Evolutionary conservation across 2,888 invertebrate genomes (phyloP).

Genomic region (Megalurothrips usitatus): DNA sequence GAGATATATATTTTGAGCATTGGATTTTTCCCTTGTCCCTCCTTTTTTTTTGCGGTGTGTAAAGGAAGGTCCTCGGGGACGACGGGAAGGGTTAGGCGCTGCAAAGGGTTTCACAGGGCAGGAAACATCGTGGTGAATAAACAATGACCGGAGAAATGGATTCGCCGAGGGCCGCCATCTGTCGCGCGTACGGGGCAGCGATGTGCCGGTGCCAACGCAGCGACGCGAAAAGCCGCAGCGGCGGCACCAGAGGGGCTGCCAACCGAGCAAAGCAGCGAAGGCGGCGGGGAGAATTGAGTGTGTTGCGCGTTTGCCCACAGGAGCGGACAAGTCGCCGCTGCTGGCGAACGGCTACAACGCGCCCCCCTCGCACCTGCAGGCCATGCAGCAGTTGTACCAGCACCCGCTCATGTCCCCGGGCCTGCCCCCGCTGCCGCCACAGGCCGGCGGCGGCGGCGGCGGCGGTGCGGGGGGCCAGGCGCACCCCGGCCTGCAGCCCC

Average conservation of each 20-base stretch:
- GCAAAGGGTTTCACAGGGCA: neutral
- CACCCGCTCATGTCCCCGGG: neutral
- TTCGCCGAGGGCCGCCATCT: too few relatives aligned
- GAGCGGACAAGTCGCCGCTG: conserved; percentile 78
- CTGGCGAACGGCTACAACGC: conserved; percentile 92
- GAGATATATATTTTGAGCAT: too few relatives aligned
- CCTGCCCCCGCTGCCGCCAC: conserved; percentile 55
- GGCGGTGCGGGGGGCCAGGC: neutral
- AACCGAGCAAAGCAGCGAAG: too few relatives aligned
- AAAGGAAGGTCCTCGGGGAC: too few relatives aligned
- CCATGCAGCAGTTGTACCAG: conserved; percentile 58
- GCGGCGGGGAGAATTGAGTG: neutral
- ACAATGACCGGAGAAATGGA: too few relatives aligned
- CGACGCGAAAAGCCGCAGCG: too few relatives aligned
- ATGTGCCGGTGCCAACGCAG: neutral
- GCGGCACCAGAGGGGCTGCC: too few relatives aligned
- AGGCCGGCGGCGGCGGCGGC: conserved; percentile 45
- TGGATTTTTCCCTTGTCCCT: too few relatives aligned
- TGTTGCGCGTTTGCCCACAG: neutral
- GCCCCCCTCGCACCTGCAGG: conserved; percentile 83
- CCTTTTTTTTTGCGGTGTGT: too few relatives aligned
- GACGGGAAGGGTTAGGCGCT: too few relatives aligned
- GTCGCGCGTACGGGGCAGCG: neutral
- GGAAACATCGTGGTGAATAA: too few relatives aligned
- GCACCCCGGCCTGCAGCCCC: neutral